Conservation (phyloP, 2,888 invertebrate genomes). For the Pinctada fucata region DNA sequence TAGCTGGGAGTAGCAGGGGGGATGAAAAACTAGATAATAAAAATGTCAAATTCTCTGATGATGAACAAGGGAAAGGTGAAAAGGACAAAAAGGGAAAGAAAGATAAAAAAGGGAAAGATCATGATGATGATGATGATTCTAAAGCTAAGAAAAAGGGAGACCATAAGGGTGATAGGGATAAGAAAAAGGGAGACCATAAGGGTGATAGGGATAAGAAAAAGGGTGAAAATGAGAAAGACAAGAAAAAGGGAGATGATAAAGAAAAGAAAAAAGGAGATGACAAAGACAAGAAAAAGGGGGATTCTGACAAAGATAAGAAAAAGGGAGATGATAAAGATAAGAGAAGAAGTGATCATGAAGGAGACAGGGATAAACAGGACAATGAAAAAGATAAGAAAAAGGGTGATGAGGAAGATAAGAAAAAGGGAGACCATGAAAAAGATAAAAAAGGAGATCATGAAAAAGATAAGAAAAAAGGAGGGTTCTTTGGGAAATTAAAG, state of each 20-base stretch:
- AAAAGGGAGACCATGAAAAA: constrained; percentile 15
- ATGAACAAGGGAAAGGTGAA: constrained; percentile 15
- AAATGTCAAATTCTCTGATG: constrained; percentile 3
- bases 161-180: constrained; percentile 13
- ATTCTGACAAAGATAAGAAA: not conserved
- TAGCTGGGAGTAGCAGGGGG: constrained; percentile 2
- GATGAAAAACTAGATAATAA: constrained; percentile 10
- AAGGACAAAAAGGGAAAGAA: constrained; percentile 18
- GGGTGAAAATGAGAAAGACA: constrained; percentile 10
- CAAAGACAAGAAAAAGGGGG: constrained; percentile 5
- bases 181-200: constrained; percentile 15
- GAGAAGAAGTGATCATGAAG: constrained; percentile 10
- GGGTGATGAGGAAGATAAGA: constrained; percentile 22
- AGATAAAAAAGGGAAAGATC: constrained; percentile 12
- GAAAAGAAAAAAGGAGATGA: not conserved
- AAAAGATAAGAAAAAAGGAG: constrained; percentile 33
- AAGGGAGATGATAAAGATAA: constrained; percentile 12
- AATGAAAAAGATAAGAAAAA: constrained; percentile 20
- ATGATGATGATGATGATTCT: not conserved
- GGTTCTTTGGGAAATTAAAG: constrained; percentile 32
- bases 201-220: constrained; percentile 14
- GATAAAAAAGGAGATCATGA: constrained; percentile 9
- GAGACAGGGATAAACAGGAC: constrained; percentile 15
- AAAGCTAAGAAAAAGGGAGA: not conserved
- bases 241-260: constrained; percentile 9